phyloP scores from a whole-genome alignment of 2,888 invertebrate genomes.

The Dusona sp. region DNA sequence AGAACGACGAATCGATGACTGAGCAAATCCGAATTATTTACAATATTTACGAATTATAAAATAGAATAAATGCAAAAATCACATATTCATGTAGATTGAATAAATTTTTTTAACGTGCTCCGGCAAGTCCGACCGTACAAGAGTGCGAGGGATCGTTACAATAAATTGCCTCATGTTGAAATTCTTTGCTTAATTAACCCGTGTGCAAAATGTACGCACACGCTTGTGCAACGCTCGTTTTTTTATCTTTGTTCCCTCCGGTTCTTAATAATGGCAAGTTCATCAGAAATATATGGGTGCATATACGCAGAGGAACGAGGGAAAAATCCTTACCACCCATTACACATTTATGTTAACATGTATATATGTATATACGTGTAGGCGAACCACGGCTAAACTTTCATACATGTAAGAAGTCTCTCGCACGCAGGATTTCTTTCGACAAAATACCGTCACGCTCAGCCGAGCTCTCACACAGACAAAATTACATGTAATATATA shows the following conservation, averaged over 20 bases:
- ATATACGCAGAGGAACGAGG: background rate
- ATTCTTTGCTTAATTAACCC: slow-evolving; percentile 48
- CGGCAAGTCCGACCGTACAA: background rate
- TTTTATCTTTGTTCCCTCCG: slow-evolving; percentile 39
- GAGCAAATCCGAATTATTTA: too few species aligned
- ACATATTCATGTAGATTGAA: background rate
- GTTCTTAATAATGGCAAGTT: slow-evolving; percentile 50
- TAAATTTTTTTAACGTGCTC: background rate
- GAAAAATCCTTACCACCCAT: slow-evolving; percentile 27
- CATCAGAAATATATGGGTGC: slow-evolving; percentile 18
- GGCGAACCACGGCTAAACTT: slow-evolving; percentile 61
- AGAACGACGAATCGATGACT: too few species aligned
- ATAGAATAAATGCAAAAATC: background rate
- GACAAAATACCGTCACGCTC: slow-evolving; percentile 66
- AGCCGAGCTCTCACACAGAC: slow-evolving; percentile 41
- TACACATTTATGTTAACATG: background rate
- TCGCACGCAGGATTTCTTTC: slow-evolving; percentile 67
- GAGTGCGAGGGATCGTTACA: slow-evolving; percentile 10
- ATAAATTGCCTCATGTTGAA: slow-evolving; percentile 51
- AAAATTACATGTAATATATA: background rate
- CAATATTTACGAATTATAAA: too few species aligned
- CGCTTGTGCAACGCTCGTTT: background rate
- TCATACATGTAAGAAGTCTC: slow-evolving; percentile 53
- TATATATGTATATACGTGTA: slow-evolving; percentile 42
- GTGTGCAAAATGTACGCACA: slow-evolving; percentile 16